Percentiles rank a stretch among this genome's conserved stretches.
phyloP scores from a whole-genome alignment of 37 sponge, comb jelly and placozoan species.

The Beroe ovata region DNA sequence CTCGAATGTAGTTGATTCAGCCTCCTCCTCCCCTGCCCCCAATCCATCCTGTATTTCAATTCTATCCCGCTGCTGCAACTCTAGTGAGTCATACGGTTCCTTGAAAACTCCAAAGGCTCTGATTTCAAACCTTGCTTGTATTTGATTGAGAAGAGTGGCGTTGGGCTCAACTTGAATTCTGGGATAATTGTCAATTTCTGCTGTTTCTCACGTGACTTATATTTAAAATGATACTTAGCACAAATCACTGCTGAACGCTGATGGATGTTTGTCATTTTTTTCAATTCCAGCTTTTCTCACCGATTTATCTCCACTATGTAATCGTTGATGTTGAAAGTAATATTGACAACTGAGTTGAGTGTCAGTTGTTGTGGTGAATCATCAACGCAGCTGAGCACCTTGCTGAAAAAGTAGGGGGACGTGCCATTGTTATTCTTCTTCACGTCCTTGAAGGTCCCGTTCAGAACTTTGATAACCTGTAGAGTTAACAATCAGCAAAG shows the following conservation, averaged over 20 bases:
- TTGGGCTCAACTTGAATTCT: not conserved
- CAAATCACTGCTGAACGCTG: too few species aligned
- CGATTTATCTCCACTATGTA: not conserved
- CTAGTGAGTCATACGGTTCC: not conserved
- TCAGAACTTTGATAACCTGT: not conserved
- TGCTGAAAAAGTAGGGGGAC: not conserved
- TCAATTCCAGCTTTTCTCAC: not conserved
- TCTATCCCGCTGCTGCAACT: not conserved
- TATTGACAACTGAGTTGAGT: not conserved
- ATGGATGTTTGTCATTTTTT: too few species aligned
- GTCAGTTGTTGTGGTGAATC: not conserved
- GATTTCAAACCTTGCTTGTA: not conserved
- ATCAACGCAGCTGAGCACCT: not conserved
- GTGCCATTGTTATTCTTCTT: not conserved
- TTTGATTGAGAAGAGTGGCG: not conserved
- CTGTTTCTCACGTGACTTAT: too few species aligned
- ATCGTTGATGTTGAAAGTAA: conserved; percentile 38
- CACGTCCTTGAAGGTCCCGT: conserved; percentile 42
- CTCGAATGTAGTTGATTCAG: conserved; percentile 20
- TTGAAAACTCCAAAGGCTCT: not conserved
- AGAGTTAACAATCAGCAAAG: too few species aligned
- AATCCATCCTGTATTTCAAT: not conserved
- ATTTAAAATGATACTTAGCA: too few species aligned
- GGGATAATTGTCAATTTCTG: too few species aligned
- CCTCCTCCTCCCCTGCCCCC: not conserved